Percentiles rank a stretch among this genome's conserved stretches.
These are phyloP conservation scores for Saturnia pavonia DNA, from an alignment of 2,888 invertebrate species.

Conservation along the genomic window DNA sequence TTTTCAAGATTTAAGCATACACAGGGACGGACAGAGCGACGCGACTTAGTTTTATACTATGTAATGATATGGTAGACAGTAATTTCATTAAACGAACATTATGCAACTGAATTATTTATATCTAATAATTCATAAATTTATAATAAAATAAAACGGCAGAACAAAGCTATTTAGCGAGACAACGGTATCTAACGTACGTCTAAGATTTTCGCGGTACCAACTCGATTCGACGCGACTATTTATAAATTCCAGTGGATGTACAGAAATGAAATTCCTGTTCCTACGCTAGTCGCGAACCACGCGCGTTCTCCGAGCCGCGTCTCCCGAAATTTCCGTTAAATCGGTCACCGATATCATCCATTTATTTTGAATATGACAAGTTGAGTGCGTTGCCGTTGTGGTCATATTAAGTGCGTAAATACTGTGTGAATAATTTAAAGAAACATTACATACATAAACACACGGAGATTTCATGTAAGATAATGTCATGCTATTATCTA, in stretches of 20 bases:
- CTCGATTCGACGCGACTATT: slow-evolving; percentile 65
- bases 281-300: slow-evolving; percentile 64
- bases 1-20: too few species aligned
- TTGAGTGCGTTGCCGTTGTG: slow-evolving; percentile 54
- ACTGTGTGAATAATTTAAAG: slow-evolving; percentile 37
- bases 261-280: slow-evolving; percentile 72
- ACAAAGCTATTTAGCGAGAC: slow-evolving; percentile 14
- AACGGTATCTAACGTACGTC: slow-evolving; percentile 29
- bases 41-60: too few species aligned
- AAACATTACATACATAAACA: slow-evolving; percentile 35
- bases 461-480: slow-evolving; percentile 48
- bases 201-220: slow-evolving; percentile 45
- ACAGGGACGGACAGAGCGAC: too few species aligned
- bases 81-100: too few species aligned
- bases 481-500: slow-evolving; percentile 28
- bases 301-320: slow-evolving; percentile 60
- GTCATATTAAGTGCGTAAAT: slow-evolving; percentile 56
- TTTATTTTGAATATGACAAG: slow-evolving; percentile 46
- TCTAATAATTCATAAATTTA: background rate
- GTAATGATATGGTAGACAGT: too few species aligned
- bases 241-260: slow-evolving; percentile 82
- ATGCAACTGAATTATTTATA: too few species aligned
- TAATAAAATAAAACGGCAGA: background rate
- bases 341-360: background rate
- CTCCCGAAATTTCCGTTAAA: slow-evolving; percentile 33